These are phyloP conservation scores for Battus philenor DNA, from an alignment of 1,140 invertebrate species.

Conservation along the genomic window DNA sequence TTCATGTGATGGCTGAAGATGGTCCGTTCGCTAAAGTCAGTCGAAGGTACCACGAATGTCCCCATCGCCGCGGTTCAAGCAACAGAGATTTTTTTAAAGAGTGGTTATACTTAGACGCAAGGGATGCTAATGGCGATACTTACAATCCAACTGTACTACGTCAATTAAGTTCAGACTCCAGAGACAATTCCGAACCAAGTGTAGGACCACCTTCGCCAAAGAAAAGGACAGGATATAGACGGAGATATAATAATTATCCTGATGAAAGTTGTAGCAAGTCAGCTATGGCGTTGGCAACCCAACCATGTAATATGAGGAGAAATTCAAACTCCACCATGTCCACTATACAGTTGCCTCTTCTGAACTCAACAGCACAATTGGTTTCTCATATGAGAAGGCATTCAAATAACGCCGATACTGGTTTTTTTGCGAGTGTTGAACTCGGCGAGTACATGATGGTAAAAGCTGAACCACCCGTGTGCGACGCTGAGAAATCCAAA, in stretches of 20 bases:
- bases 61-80: conserved; percentile 47
- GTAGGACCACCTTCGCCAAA: conserved; percentile 67
- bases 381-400: conserved; percentile 76
- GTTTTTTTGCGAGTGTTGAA: conserved; percentile 75
- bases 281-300: conserved; percentile 62
- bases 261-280: conserved; percentile 71
- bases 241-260: conserved; percentile 62
- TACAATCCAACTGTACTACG: conserved; percentile 67
- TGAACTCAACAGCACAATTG: conserved; percentile 67
- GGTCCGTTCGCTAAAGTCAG: conserved; percentile 61
- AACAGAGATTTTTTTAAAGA: conserved; percentile 67
- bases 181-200: conserved; percentile 69
- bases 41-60: conserved; percentile 55
- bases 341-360: conserved; percentile 74
- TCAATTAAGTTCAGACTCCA: conserved; percentile 70
- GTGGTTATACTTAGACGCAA: conserved; percentile 61
- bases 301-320: conserved; percentile 71
- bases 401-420: conserved; percentile 79
- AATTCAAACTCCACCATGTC: conserved; percentile 79
- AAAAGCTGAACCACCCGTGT: conserved; percentile 52
- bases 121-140: conserved; percentile 53
- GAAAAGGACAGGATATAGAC: conserved; percentile 53
- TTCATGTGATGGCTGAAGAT: conserved; percentile 58
- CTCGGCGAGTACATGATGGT: conserved; percentile 74
- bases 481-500: conserved; percentile 58